Conservation (phyloP, 2,888 invertebrate species). For the Eristalis tenax region DNA sequence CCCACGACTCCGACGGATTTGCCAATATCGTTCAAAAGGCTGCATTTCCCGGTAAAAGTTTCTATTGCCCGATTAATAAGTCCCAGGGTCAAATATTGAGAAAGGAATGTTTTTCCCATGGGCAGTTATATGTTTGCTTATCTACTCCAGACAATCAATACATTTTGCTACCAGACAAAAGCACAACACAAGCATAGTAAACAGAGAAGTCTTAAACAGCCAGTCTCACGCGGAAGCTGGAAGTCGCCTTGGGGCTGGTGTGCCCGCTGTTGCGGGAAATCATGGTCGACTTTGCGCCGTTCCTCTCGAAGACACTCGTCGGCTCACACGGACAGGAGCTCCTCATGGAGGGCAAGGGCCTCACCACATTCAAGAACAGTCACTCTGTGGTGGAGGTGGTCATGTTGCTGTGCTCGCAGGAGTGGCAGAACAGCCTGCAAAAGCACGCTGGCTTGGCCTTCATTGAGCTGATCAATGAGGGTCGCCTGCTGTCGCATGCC, state of each 20-base stretch:
- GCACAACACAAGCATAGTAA: too few relatives aligned
- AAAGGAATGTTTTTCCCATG: too few relatives aligned
- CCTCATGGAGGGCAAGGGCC: conserved; percentile 97
- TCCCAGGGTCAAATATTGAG: too few relatives aligned
- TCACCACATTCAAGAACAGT: conserved; percentile 98
- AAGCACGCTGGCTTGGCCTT: conserved; percentile 99
- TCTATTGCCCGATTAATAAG: too few relatives aligned
- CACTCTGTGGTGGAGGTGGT: conserved; percentile 99
- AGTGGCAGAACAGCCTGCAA: conserved; percentile 99
- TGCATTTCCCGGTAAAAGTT: too few relatives aligned
- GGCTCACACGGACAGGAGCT: conserved; percentile 99
- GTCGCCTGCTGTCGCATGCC: conserved; percentile 97
- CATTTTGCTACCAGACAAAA: too few relatives aligned
- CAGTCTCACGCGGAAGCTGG: conserved; percentile 96
- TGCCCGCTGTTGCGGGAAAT: conserved; percentile 98
- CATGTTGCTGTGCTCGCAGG: conserved; percentile 99
- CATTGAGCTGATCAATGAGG: conserved; percentile 99
- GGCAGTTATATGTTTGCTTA: too few relatives aligned
- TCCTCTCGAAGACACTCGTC: conserved; percentile 97
- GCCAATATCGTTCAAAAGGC: too few relatives aligned
- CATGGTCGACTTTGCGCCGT: conserved; percentile 99
- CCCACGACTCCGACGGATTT: too few relatives aligned
- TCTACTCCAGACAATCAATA: too few relatives aligned
- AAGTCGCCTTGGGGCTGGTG: conserved; percentile 97
- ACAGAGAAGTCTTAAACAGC: too few relatives aligned